Evolutionary conservation across 92 coral and sea anemone genomes (phyloP).

Genomic region (Nematostella vectensis): DNA sequence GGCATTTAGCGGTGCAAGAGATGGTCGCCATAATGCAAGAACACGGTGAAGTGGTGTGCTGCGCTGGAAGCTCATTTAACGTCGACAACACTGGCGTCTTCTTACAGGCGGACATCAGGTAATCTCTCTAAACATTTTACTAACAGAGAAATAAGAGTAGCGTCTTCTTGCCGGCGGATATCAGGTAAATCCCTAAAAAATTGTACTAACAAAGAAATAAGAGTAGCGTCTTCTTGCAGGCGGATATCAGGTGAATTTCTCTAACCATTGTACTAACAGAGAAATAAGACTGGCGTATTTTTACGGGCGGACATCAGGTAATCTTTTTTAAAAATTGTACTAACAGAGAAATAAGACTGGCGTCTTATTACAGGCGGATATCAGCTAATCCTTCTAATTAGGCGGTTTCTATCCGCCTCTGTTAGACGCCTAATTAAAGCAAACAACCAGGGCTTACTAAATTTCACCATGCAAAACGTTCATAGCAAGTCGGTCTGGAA

Average conservation of each 20-base stretch:
- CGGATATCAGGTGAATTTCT: conserved; percentile 86
- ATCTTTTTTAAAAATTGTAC: too few species aligned
- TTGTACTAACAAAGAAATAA: not conserved
- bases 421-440: too few species aligned
- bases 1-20: conserved; percentile 64
- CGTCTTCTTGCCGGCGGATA: conserved; percentile 47
- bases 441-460: too few species aligned
- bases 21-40: conserved; percentile 98
- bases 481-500: too few species aligned
- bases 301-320: conserved; percentile 87
- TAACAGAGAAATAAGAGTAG: not conserved
- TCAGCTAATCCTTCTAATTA: conserved; percentile 60
- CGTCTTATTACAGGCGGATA: conserved; percentile 83
- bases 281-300: not conserved
- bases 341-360: conserved; percentile 36
- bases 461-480: too few species aligned
- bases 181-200: conserved; percentile 78
- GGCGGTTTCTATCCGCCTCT: too few species aligned
- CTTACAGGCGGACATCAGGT: conserved; percentile 91
- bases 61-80: conserved; percentile 93
- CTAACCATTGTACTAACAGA: too few species aligned
- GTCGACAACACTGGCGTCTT: conserved; percentile 75
- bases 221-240: conserved; percentile 10
- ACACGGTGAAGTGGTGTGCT: conserved; percentile 90
- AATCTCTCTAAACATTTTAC: too few species aligned